Percentiles rank a stretch among this genome's conserved stretches.
Evolutionary conservation across 1,140 invertebrate genomes (phyloP).

Genomic region (Meloidogyne floridensis): DNA sequence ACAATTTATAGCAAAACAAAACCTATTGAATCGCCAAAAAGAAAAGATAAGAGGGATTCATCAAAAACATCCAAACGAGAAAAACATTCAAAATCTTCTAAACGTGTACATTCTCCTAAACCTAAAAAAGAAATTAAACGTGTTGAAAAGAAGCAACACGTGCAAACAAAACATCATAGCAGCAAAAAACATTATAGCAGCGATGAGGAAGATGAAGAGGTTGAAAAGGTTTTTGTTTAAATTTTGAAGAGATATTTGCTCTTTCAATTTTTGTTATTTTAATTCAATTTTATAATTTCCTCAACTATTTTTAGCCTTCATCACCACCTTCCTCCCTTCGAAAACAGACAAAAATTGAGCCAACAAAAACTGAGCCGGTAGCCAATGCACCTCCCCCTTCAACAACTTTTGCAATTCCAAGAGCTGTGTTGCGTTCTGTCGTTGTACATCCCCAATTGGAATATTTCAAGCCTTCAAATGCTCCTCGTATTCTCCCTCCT

Average conservation of each 20-base stretch:
- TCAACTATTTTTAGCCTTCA: background rate
- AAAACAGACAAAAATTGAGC: background rate
- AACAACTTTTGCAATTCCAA: background rate
- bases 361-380: background rate
- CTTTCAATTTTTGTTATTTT: background rate
- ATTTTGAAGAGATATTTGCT: too few relatives aligned
- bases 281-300: background rate
- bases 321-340: background rate
- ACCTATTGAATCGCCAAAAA: background rate
- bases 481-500: background rate
- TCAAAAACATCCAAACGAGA: constrained; percentile 3
- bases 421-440: background rate
- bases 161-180: background rate
- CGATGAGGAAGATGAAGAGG: background rate
- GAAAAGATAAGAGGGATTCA: background rate
- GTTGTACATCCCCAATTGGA: background rate
- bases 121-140: background rate
- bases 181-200: background rate
- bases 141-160: background rate
- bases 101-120: background rate
- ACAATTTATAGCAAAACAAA: background rate
- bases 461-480: background rate
- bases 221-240: background rate
- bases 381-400: background rate
- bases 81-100: background rate